phyloP scores from a whole-genome alignment of 30 jellyfish, hydroid and myxozoan species.

The Cassiopea xamachana region DNA sequence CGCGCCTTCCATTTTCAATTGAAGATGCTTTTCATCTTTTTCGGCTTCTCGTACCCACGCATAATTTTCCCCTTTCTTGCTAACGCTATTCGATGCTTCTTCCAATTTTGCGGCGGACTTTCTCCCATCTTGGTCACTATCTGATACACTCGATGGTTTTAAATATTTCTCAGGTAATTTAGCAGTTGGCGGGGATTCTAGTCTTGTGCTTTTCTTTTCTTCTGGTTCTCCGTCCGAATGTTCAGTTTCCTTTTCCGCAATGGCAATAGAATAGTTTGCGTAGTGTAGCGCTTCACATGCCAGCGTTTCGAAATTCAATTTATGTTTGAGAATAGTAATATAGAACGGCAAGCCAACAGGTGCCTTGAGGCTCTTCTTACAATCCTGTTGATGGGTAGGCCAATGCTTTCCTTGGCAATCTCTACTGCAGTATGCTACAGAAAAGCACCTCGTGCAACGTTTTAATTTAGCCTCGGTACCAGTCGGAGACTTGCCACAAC shows the following conservation, averaged over 20 bases:
- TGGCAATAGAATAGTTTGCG: constrained; percentile 70
- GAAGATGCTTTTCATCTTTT: constrained; percentile 42
- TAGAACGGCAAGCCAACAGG: constrained; percentile 87
- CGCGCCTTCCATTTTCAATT: constrained; percentile 58
- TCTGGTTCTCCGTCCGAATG: constrained; percentile 43
- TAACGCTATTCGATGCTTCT: neutral
- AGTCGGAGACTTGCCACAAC: constrained; percentile 57
- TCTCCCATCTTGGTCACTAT: constrained; percentile 60
- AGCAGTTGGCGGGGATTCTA: constrained; percentile 5
- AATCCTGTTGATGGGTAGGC: constrained; percentile 71
- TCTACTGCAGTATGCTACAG: constrained; percentile 86
- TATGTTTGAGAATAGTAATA: constrained; percentile 56
- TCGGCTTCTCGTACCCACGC: constrained; percentile 40
- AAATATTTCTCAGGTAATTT: neutral
- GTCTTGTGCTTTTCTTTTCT: constrained; percentile 12
- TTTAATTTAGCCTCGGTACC: constrained; percentile 69
- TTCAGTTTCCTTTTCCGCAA: constrained; percentile 38
- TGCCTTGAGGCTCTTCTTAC: constrained; percentile 76
- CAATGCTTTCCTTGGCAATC: constrained; percentile 94
- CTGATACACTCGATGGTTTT: constrained; percentile 31
- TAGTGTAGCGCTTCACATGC: constrained; percentile 52
- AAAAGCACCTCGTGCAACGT: constrained; percentile 93
- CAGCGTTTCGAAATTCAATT: constrained; percentile 49
- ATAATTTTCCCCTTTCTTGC: constrained; percentile 17
- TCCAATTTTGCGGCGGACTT: constrained; percentile 23